Evolutionary conservation across 2,888 invertebrate species (phyloP), one percentile per base, ranked within the genome.

Genomic region (Halocaridina rubra): DNA sequence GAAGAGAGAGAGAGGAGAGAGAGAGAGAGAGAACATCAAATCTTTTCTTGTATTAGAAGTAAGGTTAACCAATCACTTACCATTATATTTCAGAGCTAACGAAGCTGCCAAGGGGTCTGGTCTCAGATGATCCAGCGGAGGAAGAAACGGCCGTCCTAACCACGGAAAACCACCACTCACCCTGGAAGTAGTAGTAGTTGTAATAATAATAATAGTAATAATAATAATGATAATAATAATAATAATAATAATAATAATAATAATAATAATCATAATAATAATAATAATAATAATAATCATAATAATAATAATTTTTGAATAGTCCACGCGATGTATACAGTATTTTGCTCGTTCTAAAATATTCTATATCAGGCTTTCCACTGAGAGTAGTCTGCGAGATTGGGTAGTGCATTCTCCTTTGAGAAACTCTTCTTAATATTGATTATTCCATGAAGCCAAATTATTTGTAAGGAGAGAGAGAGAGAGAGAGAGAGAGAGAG

Each of bases 21-120:
- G 13, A 59, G 59, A 13, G n/a, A n/a, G n/a, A n/a, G n/a, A n/a
- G n/a, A n/a, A n/a, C n/a, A n/a, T n/a, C n/a, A n/a, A n/a, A n/a
- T n/a, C n/a, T n/a, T n/a, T n/a, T n/a, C n/a, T n/a, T n/a, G n/a
- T n/a, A n/a, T n/a, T n/a, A n/a, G n/a, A n/a, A n/a, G n/a, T n/a
- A n/a, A n/a, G n/a, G n/a, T n/a, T n/a, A n/a, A n/a, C n/a, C n/a
- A n/a, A n/a, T n/a, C 8, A 74, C 85, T 77, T 22, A 81, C 85
- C 85, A n/a, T 81, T 85, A 64, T 85, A 85, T 61, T 81, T 85
- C 46, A 85, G 61, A 16, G 80, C 85, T 27, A 85, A 30, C n/a
- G 85, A 85, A 27, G 85, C 81, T 5, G 81, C 76, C 24, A 85
- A 33, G 22, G 78, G 84, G 61, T 85, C 85, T 10, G 61, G 72